Evolutionary conservation across 2,113 vertebrate genomes (phyloP).

Genomic region (Triplophysa tibetana): DNA sequence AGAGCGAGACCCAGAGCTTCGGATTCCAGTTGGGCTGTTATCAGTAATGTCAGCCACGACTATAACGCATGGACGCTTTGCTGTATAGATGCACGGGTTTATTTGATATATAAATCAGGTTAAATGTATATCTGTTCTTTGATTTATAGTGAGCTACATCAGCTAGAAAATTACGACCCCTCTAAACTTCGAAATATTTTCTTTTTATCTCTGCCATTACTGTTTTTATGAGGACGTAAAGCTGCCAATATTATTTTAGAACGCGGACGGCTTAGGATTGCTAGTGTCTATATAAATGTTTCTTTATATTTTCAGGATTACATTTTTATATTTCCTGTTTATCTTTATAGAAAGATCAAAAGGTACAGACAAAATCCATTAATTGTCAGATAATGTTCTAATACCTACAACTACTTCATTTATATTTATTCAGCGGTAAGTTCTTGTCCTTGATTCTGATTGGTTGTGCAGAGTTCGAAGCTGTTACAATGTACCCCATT

Average conservation of each 20-base stretch:
- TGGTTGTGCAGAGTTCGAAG: no score
- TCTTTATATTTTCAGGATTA: no score
- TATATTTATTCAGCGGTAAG: no score
- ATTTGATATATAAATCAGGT: conserved; percentile 29
- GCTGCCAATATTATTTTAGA: conserved; percentile 3
- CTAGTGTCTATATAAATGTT: no score
- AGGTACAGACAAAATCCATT: no score
- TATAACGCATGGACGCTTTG: background rate
- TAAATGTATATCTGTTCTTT: background rate
- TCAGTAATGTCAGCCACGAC: background rate
- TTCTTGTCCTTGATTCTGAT: no score
- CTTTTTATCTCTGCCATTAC: background rate
- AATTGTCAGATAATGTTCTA: no score
- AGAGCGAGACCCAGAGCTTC: background rate
- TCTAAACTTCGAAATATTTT: conserved; percentile 28
- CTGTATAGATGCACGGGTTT: conserved; percentile 11
- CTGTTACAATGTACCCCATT: no score
- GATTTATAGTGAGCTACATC: background rate
- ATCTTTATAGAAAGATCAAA: no score
- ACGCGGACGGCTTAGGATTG: background rate
- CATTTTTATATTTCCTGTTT: no score
- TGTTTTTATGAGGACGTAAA: conserved; percentile 9
- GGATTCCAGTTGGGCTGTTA: background rate
- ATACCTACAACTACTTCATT: no score
- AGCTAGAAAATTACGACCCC: background rate